These are phyloP conservation scores for Hyles lineata DNA, from an alignment of 2,888 invertebrate genomes.

Conservation along the genomic window DNA sequence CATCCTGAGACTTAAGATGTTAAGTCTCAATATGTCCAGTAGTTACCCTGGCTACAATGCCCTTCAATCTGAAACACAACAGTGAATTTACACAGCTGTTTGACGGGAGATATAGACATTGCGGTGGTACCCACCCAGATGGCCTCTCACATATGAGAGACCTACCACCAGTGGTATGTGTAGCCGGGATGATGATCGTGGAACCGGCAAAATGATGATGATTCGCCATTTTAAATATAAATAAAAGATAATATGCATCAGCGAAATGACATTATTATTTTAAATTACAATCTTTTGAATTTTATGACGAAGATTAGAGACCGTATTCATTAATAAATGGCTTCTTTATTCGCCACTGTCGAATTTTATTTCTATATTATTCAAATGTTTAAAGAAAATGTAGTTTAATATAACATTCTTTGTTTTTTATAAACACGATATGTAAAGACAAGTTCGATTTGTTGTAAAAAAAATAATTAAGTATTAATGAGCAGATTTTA, in stretches of 20 bases:
- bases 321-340: slow-evolving; percentile 12
- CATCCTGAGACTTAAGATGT: too few species aligned
- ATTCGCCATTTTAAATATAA: neutral
- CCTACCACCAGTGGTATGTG: too few species aligned
- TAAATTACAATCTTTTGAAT: neutral
- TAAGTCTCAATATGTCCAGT: too few species aligned
- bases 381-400: slow-evolving; percentile 30
- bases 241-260: neutral
- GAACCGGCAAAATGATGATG: too few species aligned
- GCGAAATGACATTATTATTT: neutral
- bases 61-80: too few species aligned
- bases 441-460: neutral
- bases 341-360: slow-evolving; percentile 24
- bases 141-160: too few species aligned
- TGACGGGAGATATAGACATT: too few species aligned
- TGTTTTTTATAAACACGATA: neutral
- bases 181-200: too few species aligned
- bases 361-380: slow-evolving; percentile 39
- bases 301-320: neutral
- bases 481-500: neutral
- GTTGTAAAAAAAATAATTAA: neutral
- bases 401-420: neutral
- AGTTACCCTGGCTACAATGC: too few species aligned
- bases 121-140: too few species aligned
- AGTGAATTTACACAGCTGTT: too few species aligned